A percentile compares a stretch with the other conserved stretches of the same genome.
Conservation (phyloP, 2,797 vertebrate species). For the Pipistrellus kuhlii region DNA sequence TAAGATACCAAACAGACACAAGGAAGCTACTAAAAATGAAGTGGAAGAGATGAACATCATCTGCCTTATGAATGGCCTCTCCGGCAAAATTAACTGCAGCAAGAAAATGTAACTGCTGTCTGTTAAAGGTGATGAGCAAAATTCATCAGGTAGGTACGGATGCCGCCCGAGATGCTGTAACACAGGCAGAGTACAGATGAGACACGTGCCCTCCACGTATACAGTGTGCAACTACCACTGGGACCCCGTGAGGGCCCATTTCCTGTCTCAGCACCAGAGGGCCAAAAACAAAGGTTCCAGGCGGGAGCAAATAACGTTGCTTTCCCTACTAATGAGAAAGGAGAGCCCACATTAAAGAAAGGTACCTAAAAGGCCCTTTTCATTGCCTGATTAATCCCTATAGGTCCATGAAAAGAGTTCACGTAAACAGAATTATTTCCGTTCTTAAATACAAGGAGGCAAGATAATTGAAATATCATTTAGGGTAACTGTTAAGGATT, state of each 20-base stretch:
- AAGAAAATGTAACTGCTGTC: background rate
- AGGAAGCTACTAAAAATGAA: background rate
- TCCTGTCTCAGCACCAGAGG: background rate
- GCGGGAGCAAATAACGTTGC: background rate
- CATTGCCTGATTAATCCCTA: constrained; percentile 1
- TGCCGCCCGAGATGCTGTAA: background rate
- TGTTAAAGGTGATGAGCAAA: background rate
- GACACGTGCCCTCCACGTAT: background rate
- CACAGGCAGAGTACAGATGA: background rate
- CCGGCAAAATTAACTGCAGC: background rate
- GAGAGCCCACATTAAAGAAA: background rate
- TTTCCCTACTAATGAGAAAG: background rate
- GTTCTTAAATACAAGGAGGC: background rate
- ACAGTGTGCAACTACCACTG: background rate
- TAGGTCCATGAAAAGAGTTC: background rate
- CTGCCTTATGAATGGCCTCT: background rate
- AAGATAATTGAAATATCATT: background rate
- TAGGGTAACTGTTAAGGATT: background rate
- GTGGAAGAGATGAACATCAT: background rate
- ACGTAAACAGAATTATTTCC: background rate
- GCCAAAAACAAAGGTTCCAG: background rate
- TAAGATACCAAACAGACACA: background rate
- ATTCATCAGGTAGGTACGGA: background rate
- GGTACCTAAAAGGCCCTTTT: background rate
- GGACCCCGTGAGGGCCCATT: background rate